These are phyloP conservation scores for Galeruca laticollis DNA, from an alignment of 2,888 invertebrate genomes.

Conservation along the genomic window DNA sequence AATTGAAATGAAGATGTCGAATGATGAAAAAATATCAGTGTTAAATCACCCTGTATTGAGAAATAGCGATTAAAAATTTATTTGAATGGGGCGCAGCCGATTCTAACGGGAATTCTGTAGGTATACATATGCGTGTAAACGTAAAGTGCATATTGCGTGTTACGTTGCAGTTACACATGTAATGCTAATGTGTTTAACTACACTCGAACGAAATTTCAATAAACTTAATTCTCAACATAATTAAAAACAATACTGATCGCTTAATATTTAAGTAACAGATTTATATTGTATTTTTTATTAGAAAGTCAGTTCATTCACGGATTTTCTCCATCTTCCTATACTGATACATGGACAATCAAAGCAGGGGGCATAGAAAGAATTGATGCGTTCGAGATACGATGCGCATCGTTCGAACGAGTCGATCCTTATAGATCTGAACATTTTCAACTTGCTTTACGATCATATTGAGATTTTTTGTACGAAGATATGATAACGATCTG, in stretches of 20 bases:
- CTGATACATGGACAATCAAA: too few relatives aligned
- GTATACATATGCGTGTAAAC: constrained; percentile 24
- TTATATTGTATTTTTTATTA: neutral
- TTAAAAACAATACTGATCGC: neutral
- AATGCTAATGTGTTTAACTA: constrained; percentile 2
- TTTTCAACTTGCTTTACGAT: too few relatives aligned
- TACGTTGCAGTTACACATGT: constrained; percentile 1
- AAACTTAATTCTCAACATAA: constrained; percentile 7
- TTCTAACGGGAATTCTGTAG: constrained; percentile 28
- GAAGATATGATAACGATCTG: too few relatives aligned
- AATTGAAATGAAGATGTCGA: too few relatives aligned
- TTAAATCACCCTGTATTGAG: constrained; percentile 22
- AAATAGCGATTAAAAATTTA: constrained; percentile 47
- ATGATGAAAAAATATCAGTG: neutral
- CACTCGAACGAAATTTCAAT: constrained; percentile 6
- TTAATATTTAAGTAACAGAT: neutral
- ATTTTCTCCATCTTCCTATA: too few relatives aligned
- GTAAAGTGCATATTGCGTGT: constrained; percentile 37
- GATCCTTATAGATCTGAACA: too few relatives aligned
- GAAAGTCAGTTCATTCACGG: too few relatives aligned
- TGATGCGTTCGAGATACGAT: too few relatives aligned
- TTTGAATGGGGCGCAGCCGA: constrained; percentile 44
- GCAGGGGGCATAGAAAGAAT: too few relatives aligned
- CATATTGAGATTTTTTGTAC: too few relatives aligned
- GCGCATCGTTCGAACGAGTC: too few relatives aligned